Evolutionary conservation across 2,888 invertebrate species (phyloP).

Genomic region (Ctena decussata): DNA sequence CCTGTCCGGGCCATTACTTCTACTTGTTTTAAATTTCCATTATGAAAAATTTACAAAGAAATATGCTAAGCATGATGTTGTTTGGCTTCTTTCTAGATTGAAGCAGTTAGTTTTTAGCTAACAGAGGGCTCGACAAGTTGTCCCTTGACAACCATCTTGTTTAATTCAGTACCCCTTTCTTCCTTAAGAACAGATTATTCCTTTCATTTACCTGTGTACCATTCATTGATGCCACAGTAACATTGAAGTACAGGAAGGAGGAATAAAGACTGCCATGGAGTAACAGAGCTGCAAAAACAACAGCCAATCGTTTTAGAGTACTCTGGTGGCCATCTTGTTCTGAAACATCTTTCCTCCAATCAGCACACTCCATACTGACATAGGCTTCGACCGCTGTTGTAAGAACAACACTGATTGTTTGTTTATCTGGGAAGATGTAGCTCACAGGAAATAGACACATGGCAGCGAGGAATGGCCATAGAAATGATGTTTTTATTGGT

Average conservation of each 20-base stretch:
- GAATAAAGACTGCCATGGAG: constrained; percentile 47
- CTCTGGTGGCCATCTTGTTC: not conserved
- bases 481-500: constrained; percentile 92
- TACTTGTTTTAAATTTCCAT: no score
- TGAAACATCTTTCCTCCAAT: constrained; percentile 25
- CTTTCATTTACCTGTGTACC: constrained; percentile 51
- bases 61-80: no score
- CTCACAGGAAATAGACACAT: constrained; percentile 91
- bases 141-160: no score
- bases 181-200: no score
- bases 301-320: not conserved
- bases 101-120: no score
- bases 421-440: constrained; percentile 48
- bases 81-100: no score
- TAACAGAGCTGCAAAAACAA: constrained; percentile 10
- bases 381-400: constrained; percentile 42
- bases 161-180: no score
- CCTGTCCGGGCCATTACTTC: no score
- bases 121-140: no score
- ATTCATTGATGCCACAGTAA: constrained; percentile 43
- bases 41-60: no score
- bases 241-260: constrained; percentile 55
- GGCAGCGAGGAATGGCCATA: constrained; percentile 91
- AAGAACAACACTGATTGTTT: constrained; percentile 21
- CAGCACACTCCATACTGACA: constrained; percentile 44